Evolutionary conservation across 2,797 vertebrate species (phyloP).

Genomic region (Sebastes cheni): DNA sequence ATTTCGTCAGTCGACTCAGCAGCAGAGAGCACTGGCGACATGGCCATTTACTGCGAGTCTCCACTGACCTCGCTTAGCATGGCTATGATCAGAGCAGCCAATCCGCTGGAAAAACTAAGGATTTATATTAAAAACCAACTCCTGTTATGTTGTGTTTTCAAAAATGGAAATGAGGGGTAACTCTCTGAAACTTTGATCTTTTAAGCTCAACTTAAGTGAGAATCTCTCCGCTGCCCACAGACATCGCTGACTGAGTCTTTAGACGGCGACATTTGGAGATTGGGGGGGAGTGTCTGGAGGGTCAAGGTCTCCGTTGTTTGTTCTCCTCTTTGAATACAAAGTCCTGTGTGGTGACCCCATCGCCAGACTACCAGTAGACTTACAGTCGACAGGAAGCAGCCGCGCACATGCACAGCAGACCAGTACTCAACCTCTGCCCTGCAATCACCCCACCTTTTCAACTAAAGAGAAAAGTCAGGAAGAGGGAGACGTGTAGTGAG

Average conservation of each 20-base stretch:
- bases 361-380: conserved; percentile 62
- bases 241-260: conserved; percentile 12
- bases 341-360: conserved; percentile 67
- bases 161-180: neutral
- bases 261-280: conserved; percentile 35
- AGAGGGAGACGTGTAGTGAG: conserved; percentile 52
- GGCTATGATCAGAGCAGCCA: conserved; percentile 47
- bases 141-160: neutral
- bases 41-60: conserved; percentile 67
- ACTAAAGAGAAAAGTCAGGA: conserved; percentile 53
- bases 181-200: conserved; percentile 5
- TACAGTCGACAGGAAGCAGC: conserved; percentile 74
- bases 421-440: conserved; percentile 51
- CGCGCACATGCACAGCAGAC: conserved; percentile 50
- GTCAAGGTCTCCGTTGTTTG: conserved; percentile 55
- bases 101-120: conserved; percentile 43
- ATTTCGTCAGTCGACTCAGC: conserved; percentile 67
- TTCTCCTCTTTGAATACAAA: conserved; percentile 68
- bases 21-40: conserved; percentile 68
- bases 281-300: conserved; percentile 12
- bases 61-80: conserved; percentile 51
- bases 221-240: neutral
- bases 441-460: conserved; percentile 60
- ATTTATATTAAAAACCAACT: conserved; percentile 30
- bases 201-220: neutral